Base-by-base conservation (phyloP, 2,888 invertebrate genomes). In the Cryptocheilus praepositus region DNA sequence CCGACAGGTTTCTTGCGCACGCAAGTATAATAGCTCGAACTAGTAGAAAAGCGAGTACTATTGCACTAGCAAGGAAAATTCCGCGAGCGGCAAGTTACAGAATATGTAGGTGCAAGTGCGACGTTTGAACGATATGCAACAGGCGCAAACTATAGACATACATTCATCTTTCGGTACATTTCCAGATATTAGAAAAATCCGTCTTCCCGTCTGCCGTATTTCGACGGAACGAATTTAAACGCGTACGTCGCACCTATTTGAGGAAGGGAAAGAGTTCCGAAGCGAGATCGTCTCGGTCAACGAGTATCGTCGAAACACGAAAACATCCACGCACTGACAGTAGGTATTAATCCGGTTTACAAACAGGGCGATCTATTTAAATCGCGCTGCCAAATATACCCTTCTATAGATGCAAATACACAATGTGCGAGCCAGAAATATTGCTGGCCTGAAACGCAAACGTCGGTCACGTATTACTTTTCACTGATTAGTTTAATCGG, bases 281-380 rank as follows among this genome's bases (percentile, higher is more conserved):
- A 36, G 36, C 36, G 13, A 36, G 36, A 1, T 7, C 36, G 36
- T 36, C 36, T 4, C 36, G 36, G 36, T 36, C 36, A 36, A 36
- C 36, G 36, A 36, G 36, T 36, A 11, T 36, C 36, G 36, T 36
- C 45, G 54, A 53, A 49, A 3, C 25, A 53, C 19, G 56, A 68
- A 68, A 68, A 68, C 65, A 65, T 11, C n/a, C 44, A 54, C 19
- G 21, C 49, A 68, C 72, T 75, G 76, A 80, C 77, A 72, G 75
- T 73, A 73, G 67, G 64, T 54, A 52, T n/a, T 73, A 78, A 80
- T 76, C 61, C 59, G 73, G 81, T 83, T 82, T 81, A 83, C 78
- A 79, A 83, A 83, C 81, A 82, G 58, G 46, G 51, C n/a, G 15
- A 66, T 77, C 74, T 76, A 77, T 76, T 79, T 81, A 77, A 81